phyloP scores from a whole-genome alignment of 2,113 vertebrate species.

The Odontophorus gujanensis region DNA sequence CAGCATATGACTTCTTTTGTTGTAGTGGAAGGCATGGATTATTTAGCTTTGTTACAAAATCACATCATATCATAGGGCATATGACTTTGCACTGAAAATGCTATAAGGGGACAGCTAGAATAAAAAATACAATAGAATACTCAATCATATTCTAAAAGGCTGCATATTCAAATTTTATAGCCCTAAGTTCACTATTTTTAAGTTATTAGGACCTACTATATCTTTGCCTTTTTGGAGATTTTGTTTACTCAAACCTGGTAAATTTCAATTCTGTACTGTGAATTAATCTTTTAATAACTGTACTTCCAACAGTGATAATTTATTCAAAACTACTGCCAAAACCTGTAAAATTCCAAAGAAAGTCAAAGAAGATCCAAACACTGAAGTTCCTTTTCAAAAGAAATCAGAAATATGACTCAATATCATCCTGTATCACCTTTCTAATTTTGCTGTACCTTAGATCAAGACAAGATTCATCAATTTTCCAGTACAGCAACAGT shows the following conservation, averaged over 20 bases:
- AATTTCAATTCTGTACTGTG: neutral
- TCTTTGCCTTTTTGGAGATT: neutral
- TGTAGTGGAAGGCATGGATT: neutral
- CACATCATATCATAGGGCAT: accelerated
- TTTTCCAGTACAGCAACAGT: neutral
- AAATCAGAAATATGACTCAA: neutral
- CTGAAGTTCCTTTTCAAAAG: neutral
- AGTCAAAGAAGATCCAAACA: neutral
- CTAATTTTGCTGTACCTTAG: neutral
- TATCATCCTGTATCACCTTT: neutral
- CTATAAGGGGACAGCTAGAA: neutral
- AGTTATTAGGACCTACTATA: neutral
- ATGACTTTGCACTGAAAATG: neutral
- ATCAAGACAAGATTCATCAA: neutral
- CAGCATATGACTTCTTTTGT: neutral
- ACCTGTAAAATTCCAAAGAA: neutral
- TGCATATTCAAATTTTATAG: neutral
- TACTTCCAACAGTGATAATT: neutral
- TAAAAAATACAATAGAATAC: neutral
- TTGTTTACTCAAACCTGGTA: neutral
- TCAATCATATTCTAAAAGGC: neutral
- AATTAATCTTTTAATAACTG: neutral
- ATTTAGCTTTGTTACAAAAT: neutral
- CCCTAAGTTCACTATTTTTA: neutral
- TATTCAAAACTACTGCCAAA: neutral